These are phyloP conservation scores for Butastur rufipennis DNA, from an alignment of 2,113 vertebrate species.

Conservation along the genomic window DNA sequence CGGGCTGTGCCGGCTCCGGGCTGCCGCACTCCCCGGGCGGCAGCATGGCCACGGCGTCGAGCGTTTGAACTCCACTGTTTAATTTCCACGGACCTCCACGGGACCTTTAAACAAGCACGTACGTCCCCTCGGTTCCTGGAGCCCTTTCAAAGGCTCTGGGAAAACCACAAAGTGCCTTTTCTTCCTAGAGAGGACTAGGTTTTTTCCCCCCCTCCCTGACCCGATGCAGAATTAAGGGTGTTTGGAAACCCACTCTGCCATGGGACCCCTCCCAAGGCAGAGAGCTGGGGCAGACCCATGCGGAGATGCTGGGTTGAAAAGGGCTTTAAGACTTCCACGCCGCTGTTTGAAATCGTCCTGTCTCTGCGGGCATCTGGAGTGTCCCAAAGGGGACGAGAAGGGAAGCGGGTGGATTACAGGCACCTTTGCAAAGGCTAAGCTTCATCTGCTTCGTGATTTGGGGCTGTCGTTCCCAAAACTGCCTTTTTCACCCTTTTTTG, in stretches of 20 bases:
- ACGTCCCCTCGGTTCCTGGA: constrained; percentile 10
- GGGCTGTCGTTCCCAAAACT: background rate
- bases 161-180: constrained; percentile 31
- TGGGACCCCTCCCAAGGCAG: background rate
- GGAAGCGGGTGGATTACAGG: background rate
- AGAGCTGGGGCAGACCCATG: background rate
- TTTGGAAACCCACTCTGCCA: background rate
- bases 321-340: background rate
- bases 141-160: constrained; percentile 17
- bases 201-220: background rate
- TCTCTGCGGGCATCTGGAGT: background rate
- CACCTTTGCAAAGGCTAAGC: background rate
- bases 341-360: background rate
- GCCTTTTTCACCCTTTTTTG: background rate
- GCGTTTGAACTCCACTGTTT: background rate
- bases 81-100: background rate
- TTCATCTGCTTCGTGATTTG: background rate
- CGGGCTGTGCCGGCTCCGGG: background rate
- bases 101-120: background rate
- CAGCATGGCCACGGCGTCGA: background rate
- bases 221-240: background rate
- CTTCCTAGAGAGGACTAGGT: background rate
- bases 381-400: background rate
- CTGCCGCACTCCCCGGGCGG: background rate
- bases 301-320: background rate